Conservation (phyloP, 53 echinoderm and acorn worm genomes). For the Luidia sarsii region DNA sequence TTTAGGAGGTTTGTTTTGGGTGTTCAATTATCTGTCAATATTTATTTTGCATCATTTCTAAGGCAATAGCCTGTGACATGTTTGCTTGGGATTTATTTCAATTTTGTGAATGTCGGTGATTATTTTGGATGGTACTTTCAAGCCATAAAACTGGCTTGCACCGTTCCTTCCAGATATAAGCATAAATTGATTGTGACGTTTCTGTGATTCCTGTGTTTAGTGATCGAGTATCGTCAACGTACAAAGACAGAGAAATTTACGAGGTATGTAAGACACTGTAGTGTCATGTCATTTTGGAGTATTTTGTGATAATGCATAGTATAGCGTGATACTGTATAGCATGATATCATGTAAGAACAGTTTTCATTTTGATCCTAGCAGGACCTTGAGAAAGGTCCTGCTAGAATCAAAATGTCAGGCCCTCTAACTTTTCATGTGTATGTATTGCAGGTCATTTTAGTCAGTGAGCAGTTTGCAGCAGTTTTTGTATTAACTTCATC, state of each 20-base stretch:
- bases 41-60: too few relatives aligned
- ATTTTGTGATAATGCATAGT: too few relatives aligned
- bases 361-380: background rate
- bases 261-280: conserved; percentile 65
- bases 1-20: too few relatives aligned
- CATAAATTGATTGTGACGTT: background rate
- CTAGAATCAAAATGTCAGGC: background rate
- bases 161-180: background rate
- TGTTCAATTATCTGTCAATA: too few relatives aligned
- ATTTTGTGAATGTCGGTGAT: background rate
- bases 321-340: too few relatives aligned
- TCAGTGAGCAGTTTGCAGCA: too few relatives aligned
- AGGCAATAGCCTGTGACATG: too few relatives aligned
- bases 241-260: conserved; percentile 94
- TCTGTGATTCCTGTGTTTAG: conserved; percentile 41
- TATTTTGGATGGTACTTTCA: background rate
- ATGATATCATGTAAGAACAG: background rate
- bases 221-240: conserved; percentile 89
- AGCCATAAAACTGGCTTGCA: background rate
- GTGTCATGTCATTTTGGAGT: too few relatives aligned
- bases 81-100: background rate
- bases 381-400: too few relatives aligned
- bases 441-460: background rate
- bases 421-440: too few relatives aligned
- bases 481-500: too few relatives aligned